phyloP scores from a whole-genome alignment of 2,113 vertebrate genomes.

The Apodemus speciosus region DNA sequence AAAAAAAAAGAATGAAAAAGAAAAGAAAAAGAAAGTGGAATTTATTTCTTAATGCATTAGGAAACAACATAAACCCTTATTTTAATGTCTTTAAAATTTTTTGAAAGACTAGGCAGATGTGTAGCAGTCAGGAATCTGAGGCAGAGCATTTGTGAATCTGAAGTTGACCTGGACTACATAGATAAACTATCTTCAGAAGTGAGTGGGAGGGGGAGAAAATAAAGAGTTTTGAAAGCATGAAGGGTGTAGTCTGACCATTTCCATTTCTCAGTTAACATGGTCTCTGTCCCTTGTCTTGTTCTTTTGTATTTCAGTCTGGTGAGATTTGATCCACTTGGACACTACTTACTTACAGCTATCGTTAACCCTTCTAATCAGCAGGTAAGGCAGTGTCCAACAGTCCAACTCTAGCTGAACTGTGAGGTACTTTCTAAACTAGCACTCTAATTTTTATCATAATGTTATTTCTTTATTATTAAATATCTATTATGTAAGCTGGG shows the following conservation, averaged over 20 bases:
- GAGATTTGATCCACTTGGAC: slow-evolving; percentile 97
- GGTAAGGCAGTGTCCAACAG: slow-evolving; percentile 84
- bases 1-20: too few relatives aligned
- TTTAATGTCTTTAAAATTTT: slow-evolving; percentile 20
- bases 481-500: not conserved
- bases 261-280: slow-evolving; percentile 46
- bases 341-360: slow-evolving; percentile 98
- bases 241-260: not conserved
- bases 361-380: slow-evolving; percentile 99
- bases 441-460: slow-evolving; percentile 32
- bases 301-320: slow-evolving; percentile 91
- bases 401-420: not conserved
- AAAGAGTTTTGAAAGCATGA: slow-evolving; percentile 1
- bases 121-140: not conserved
- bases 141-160: not conserved
- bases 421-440: slow-evolving; percentile 21
- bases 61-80: slow-evolving; percentile 2
- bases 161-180: not conserved
- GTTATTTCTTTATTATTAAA: not conserved
- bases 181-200: not conserved
- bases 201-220: not conserved
- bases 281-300: slow-evolving; percentile 47
- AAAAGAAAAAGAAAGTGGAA: not conserved
- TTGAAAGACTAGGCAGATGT: not conserved
- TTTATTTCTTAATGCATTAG: slow-evolving; percentile 2